phyloP scores from a whole-genome alignment of 2,113 vertebrate species.

The Poeciliopsis occidentalis region DNA sequence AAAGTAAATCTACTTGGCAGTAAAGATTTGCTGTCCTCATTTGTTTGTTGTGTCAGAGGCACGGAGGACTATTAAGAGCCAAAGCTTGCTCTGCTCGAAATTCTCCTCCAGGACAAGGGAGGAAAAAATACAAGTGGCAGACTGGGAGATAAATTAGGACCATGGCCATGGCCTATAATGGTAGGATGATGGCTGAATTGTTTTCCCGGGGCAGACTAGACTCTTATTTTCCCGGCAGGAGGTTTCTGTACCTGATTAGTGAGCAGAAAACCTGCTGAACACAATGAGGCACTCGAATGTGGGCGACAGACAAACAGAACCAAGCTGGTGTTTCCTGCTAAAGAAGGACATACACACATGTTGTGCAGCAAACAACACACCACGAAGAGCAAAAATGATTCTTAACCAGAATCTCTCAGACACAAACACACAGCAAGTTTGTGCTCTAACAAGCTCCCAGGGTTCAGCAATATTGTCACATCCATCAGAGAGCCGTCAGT shows the following conservation, averaged over 20 bases:
- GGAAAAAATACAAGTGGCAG: constrained; percentile 1
- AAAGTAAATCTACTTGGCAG: constrained; percentile 76
- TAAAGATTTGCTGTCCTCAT: constrained; percentile 71
- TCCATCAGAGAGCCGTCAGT: constrained; percentile 21
- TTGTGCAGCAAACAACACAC: constrained; percentile 13
- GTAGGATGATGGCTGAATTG: constrained; percentile 61
- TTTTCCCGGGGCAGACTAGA: constrained; percentile 52
- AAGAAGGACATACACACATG: constrained; percentile 8
- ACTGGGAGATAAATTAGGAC: constrained; percentile 61
- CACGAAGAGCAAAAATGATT: background rate
- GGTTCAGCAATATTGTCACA: constrained; percentile 33
- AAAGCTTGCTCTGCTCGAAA: constrained; percentile 36
- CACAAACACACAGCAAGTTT: constrained; percentile 8
- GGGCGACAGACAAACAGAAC: constrained; percentile 43
- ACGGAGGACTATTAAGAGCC: constrained; percentile 47
- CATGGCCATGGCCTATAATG: constrained; percentile 44
- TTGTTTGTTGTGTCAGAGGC: constrained; percentile 67
- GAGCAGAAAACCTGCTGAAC: constrained; percentile 48
- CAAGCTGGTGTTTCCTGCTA: constrained; percentile 36
- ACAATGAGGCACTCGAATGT: constrained; percentile 27
- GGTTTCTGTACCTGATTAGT: constrained; percentile 63
- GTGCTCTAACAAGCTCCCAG: constrained; percentile 41
- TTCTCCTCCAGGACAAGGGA: constrained; percentile 19
- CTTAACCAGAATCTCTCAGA: constrained; percentile 19
- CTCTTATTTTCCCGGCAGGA: constrained; percentile 65